A percentile compares a stretch with the other conserved stretches of the same genome.
Conservation (phyloP, 2,888 invertebrate genomes). For the Drosophila atroscutellata region DNA sequence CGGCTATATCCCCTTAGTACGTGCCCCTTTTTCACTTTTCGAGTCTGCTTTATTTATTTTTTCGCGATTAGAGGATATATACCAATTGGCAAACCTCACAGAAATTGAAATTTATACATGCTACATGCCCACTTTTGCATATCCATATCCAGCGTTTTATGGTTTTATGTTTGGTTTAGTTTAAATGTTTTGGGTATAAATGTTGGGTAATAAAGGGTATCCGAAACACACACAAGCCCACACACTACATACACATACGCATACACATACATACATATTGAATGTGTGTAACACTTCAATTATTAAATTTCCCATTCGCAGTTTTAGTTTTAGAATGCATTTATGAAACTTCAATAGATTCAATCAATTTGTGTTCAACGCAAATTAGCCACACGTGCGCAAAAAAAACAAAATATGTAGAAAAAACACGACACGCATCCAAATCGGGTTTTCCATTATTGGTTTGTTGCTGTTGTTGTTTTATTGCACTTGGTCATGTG, state of each 20-base stretch:
- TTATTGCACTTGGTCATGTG: conserved; percentile 23
- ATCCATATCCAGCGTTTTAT: neutral
- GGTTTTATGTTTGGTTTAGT: neutral
- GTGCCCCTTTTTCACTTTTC: no score
- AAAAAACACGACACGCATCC: conserved; percentile 9
- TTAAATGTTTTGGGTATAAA: neutral
- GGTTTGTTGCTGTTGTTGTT: conserved; percentile 10
- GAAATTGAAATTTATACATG: neutral
- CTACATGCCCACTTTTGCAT: neutral
- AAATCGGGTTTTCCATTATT: neutral
- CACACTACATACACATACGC: neutral
- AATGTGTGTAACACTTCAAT: neutral
- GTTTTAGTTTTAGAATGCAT: neutral
- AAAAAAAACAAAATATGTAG: neutral
- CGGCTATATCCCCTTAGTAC: no score
- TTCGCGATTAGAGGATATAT: neutral
- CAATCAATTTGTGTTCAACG: neutral
- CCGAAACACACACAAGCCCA: neutral
- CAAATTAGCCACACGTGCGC: conserved; percentile 19
- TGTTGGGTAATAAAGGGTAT: neutral
- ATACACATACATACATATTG: neutral
- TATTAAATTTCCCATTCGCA: neutral
- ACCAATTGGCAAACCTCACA: neutral
- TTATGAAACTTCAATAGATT: neutral
- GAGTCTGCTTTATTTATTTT: neutral